Evolutionary conservation across 37 sponge, comb jelly and placozoan genomes (phyloP), one percentile per base, ranked within the genome.

Genomic region (Dysidea cf. avara): DNA sequence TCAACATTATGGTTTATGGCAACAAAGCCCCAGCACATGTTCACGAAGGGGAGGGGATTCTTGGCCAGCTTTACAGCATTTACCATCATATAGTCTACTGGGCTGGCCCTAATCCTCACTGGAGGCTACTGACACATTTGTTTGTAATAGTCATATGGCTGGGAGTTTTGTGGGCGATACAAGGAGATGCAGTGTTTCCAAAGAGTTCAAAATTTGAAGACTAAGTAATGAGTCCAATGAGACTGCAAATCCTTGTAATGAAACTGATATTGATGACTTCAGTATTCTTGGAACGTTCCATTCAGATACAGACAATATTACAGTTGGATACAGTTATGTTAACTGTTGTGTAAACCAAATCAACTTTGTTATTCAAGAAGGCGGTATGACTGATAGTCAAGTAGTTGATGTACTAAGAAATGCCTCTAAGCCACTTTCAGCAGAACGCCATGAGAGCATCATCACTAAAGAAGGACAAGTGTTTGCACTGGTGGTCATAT

Each of bases 121-220:
- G 46, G 46, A 43, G 46, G 46, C 5, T 43, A 43, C 46, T 43
- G 7, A 79, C 90, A 0, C 81, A 86, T 13, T 24, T 85, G 28
- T 12, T 76, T 29, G 75, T 28, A 1, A 74, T 71, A 4, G 26
- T 82, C 0, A 54, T 86, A 17, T 85, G 83, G 82, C 72, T 47
- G 65, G 87, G 74, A 32, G 83, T 84, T 1, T 37, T 84, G n/a
- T 90, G 92, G 92, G 64, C 83, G 4, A 77, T 86, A 7, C 30
- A 86, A 1, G 87, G 82, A 17, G 33, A 12, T 14, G 68, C 54
- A 31, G 67, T 76, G 29, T 57, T 86, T 0, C 92, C 92, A 14
- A 53, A 49, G 49, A 37, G 13, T 24, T 54, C 46, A 43, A 43
- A 43, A 9, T 5, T 5, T 12, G 5, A 5, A 9, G 9, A 43